These are phyloP conservation scores for Caiman crocodilus DNA, from an alignment of 2,797 vertebrate species.

Conservation along the genomic window DNA sequence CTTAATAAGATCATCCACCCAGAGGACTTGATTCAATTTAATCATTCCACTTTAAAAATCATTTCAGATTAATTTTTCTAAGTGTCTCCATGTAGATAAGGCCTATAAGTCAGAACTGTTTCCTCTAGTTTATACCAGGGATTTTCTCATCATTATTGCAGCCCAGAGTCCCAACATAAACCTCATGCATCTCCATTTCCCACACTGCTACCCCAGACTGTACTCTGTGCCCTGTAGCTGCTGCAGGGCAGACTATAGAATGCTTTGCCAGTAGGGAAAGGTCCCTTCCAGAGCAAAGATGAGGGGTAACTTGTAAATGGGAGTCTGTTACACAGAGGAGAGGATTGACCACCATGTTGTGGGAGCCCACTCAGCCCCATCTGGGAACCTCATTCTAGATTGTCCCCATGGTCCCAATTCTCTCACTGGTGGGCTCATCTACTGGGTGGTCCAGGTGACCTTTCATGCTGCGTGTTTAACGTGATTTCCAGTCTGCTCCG, in stretches of 20 bases:
- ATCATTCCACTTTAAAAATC: background rate
- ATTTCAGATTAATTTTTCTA: fast-evolving
- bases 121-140: background rate
- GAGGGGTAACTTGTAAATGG: background rate
- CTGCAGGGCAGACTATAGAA: fast-evolving
- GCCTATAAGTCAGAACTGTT: background rate
- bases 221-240: no score
- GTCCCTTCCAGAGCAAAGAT: fast-evolving
- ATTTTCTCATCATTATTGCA: fast-evolving
- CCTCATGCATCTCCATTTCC: background rate
- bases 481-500: fast-evolving
- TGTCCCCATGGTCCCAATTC: background rate
- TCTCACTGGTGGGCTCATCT: background rate
- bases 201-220: background rate
- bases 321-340: background rate
- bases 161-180: background rate
- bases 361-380: background rate
- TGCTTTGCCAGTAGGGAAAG: background rate
- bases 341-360: background rate
- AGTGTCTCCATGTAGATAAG: fast-evolving
- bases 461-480: background rate
- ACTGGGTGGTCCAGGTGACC: background rate
- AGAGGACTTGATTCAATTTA: no score
- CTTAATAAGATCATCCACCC: no score
- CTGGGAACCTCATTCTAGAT: background rate